Conservation (phyloP, 2,797 vertebrate species). For the Amazona ochrocephala region DNA sequence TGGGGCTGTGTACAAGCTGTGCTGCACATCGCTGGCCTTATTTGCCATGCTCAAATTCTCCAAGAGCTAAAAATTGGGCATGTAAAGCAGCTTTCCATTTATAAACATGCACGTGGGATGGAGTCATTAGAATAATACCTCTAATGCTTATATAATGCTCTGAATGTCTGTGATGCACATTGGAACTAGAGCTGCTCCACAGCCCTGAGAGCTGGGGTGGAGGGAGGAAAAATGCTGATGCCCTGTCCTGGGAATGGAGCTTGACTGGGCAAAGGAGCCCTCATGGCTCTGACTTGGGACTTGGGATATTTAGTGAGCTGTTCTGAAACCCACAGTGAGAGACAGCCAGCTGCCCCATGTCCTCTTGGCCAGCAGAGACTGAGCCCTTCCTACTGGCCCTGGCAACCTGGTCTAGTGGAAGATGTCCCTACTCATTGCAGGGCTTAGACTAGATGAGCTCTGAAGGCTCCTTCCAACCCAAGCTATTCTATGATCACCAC, state of each 20-base stretch:
- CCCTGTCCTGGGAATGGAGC: neutral
- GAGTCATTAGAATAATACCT: neutral
- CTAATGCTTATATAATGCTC: neutral
- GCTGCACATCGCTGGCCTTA: neutral
- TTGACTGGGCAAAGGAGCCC: neutral
- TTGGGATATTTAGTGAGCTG: neutral
- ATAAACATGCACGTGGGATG: neutral
- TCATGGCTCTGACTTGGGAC: accelerated
- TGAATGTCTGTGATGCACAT: accelerated
- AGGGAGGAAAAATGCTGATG: no score
- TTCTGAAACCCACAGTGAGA: neutral
- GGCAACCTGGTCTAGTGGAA: neutral
- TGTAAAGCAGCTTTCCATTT: neutral
- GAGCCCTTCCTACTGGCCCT: neutral
- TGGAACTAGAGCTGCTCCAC: neutral
- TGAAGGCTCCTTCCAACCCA: neutral
- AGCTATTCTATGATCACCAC: neutral
- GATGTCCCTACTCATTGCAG: neutral
- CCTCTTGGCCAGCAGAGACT: neutral
- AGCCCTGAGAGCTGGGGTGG: accelerated
- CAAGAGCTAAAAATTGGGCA: neutral
- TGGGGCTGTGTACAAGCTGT: neutral
- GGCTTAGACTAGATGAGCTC: neutral
- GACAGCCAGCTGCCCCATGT: neutral
- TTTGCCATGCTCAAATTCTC: neutral